phyloP scores from a whole-genome alignment of 2,797 vertebrate genomes.

The Octomys mimax region DNA sequence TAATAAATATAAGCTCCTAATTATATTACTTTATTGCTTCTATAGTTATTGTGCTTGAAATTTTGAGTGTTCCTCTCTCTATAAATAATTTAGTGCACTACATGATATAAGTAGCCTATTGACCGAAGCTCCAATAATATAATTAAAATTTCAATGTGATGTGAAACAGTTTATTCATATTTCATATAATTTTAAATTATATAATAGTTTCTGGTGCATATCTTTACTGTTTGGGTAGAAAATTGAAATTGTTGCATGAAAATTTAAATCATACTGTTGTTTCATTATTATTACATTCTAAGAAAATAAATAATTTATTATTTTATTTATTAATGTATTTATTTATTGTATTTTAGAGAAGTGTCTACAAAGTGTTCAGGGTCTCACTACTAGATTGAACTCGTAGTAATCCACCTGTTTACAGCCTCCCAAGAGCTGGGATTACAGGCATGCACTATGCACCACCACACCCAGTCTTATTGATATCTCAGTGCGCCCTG shows the following conservation, averaged over 20 bases:
- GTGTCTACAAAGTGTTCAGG: too few relatives aligned
- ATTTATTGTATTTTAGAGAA: too few relatives aligned
- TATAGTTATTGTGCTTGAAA: background rate
- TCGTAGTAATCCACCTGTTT: too few relatives aligned
- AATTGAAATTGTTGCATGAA: background rate
- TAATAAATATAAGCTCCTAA: background rate
- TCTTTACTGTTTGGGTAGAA: background rate
- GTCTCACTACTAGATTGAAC: too few relatives aligned
- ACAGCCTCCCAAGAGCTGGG: too few relatives aligned
- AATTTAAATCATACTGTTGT: too few relatives aligned
- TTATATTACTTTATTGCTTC: background rate
- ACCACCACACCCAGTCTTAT: too few relatives aligned
- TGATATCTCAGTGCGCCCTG: too few relatives aligned
- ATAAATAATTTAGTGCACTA: background rate
- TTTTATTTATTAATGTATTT: background rate
- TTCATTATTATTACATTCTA: background rate
- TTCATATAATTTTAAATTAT: background rate
- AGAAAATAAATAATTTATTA: constrained; percentile 15
- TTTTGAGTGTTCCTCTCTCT: background rate
- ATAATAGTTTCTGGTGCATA: background rate
- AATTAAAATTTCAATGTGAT: background rate
- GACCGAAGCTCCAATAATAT: background rate
- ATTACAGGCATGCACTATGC: too few relatives aligned
- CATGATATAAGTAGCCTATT: background rate
- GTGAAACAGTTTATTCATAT: background rate